Percentiles rank a stretch among this genome's conserved stretches.
Conservation (phyloP, 2,113 vertebrate genomes). For the Paradisaea rubra region DNA sequence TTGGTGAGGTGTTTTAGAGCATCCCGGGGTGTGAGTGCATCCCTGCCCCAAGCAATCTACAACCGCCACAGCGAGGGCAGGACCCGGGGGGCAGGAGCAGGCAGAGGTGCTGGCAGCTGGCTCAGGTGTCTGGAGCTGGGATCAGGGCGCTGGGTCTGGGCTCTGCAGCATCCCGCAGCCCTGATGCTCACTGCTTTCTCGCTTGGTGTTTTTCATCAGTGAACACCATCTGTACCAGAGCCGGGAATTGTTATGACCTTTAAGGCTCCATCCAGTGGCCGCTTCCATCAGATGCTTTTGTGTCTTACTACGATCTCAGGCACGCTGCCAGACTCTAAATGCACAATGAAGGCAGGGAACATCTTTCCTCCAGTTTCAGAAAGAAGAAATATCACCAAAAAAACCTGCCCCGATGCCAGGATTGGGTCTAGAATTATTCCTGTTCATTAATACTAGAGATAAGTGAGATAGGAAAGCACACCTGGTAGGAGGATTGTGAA, state of each 20-base stretch:
- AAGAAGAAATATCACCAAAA: neutral
- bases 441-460: neutral
- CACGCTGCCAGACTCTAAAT: neutral
- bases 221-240: neutral
- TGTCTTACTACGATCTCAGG: neutral
- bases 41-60: neutral
- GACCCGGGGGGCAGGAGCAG: neutral
- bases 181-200: neutral
- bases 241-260: neutral
- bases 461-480: neutral
- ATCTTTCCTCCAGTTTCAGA: neutral
- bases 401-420: neutral
- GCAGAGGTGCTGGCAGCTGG: neutral
- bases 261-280: slow-evolving; percentile 45
- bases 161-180: neutral
- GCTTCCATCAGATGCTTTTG: slow-evolving; percentile 1
- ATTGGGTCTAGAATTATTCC: neutral
- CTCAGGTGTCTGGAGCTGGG: neutral
- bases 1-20: neutral
- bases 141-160: neutral
- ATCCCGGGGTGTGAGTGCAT: neutral
- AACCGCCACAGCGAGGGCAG: neutral
- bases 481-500: neutral
- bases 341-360: neutral
- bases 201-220: neutral